phyloP scores from a whole-genome alignment of 2,888 invertebrate genomes.

The Eupeodes luniger region DNA sequence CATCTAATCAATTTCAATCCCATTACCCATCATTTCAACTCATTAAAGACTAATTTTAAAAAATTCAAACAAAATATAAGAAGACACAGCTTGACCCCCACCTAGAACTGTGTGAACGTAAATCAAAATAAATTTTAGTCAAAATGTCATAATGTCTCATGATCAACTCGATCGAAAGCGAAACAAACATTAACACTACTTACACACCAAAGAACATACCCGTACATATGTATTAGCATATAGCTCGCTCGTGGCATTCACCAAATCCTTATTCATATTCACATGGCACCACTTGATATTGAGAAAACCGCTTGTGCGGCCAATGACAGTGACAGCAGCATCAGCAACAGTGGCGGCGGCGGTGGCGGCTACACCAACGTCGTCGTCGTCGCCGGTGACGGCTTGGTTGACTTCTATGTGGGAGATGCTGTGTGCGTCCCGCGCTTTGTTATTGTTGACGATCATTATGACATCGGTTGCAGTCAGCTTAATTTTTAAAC shows the following conservation, averaged over 20 bases:
- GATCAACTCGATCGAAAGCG: slow-evolving; percentile 74
- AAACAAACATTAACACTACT: slow-evolving; percentile 54
- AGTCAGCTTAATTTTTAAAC: slow-evolving; percentile 36
- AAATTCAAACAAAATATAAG: neutral
- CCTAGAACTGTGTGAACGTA: slow-evolving; percentile 63
- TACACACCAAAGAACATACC: slow-evolving; percentile 40
- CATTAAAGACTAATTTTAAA: slow-evolving; percentile 8
- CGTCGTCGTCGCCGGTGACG: slow-evolving; percentile 18
- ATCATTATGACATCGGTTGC: slow-evolving; percentile 62
- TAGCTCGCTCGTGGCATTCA: slow-evolving; percentile 65
- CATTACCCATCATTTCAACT: neutral
- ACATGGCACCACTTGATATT: slow-evolving; percentile 35
- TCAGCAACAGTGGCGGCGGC: slow-evolving; percentile 21
- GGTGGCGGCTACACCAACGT: slow-evolving; percentile 28
- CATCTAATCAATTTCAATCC: slow-evolving; percentile 26
- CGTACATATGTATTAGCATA: slow-evolving; percentile 11
- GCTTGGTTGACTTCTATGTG: slow-evolving; percentile 40
- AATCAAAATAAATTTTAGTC: slow-evolving; percentile 70
- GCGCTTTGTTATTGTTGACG: slow-evolving; percentile 46
- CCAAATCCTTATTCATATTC: slow-evolving; percentile 49
- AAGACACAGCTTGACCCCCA: slow-evolving; percentile 59
- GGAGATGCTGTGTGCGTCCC: slow-evolving; percentile 54
- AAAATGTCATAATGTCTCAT: slow-evolving; percentile 62
- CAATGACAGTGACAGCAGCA: slow-evolving; percentile 43
- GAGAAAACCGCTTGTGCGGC: slow-evolving; percentile 66